Base-by-base conservation (phyloP, 2,888 invertebrate genomes). In the Ariolimax columbianus region DNA sequence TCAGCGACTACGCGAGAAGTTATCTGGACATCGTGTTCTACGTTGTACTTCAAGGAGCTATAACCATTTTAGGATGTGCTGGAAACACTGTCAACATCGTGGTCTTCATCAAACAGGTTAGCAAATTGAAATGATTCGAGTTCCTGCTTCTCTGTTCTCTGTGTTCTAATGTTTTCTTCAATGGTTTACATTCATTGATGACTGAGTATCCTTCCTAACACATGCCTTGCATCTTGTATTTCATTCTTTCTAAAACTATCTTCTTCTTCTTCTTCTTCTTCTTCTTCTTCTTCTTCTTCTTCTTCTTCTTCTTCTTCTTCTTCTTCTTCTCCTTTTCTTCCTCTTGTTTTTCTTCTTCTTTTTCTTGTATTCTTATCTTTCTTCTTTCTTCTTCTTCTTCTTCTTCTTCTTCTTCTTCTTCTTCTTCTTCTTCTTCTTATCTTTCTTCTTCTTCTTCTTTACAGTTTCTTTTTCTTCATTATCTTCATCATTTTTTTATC, bases 1-100 rank as follows among this genome's bases (percentile, higher is more conserved):
- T 72, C 72, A 72, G 72, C 26, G 72, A 72, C 72, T 4, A 72
- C 26, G 40, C 72, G 0, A 40, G 72, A 30, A 4, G 40, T 40
- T 72, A 72, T 26, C 40, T 72, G 40, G 72, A 72, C 72, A 40
- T 72, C 26, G 26, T 72, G 23, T 72, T 72, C 40, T 72, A 72
- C 9, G 72, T 72, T 0, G 23, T 72, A 7, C 0, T 72, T 9
- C 72, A 72, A 9, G 72, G 72, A 11, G 0, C 38, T 19, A 14
- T 72, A 6, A 17, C 72, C 26, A 26, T 72, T 0, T 7, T 38
- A 2, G 72, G 72, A 0, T 40, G 17, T 26, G 72, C 38, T 1
- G 38, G 38, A 6, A 72, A 72, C 40, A 23, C 40, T 19, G 7
- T 72, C 38, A 72, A 72, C 40, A 72, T 72, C 9, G 40, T 72